Percentiles rank a stretch among this genome's conserved stretches.
Evolutionary conservation across 1,140 invertebrate genomes (phyloP).

Genomic region (Leguminivora glycinivorella): DNA sequence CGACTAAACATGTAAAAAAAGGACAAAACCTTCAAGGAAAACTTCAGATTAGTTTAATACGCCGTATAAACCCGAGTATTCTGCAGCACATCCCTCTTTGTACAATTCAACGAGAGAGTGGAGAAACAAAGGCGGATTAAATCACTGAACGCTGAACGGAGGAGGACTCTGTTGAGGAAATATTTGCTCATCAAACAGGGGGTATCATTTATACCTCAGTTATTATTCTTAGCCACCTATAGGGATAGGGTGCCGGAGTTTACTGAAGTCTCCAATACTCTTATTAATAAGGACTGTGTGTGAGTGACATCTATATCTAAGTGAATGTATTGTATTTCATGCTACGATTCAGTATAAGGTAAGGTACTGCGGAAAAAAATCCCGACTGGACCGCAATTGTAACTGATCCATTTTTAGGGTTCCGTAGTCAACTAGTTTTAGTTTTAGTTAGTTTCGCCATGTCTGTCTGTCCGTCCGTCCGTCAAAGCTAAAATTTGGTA

Average conservation of each 20-base stretch:
- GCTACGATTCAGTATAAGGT: no score
- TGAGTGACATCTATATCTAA: no score
- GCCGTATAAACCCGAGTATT: neutral
- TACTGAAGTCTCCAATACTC: neutral
- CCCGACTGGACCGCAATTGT: no score
- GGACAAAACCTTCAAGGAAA: neutral
- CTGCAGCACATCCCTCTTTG: neutral
- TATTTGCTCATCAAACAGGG: constrained; percentile 25
- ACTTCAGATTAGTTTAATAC: neutral
- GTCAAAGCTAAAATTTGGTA: no score
- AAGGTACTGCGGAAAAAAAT: no score
- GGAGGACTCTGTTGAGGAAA: constrained; percentile 13
- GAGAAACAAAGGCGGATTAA: constrained; percentile 19
- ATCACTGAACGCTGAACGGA: constrained; percentile 18
- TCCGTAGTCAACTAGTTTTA: no score
- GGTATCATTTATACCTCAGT: constrained; percentile 14
- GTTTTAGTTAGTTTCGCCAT: no score
- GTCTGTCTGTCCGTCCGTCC: no score
- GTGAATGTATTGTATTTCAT: no score
- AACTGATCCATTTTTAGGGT: no score
- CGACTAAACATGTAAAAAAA: neutral
- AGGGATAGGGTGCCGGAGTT: neutral
- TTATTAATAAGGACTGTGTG: neutral
- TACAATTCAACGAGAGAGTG: neutral
- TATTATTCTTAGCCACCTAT: neutral